Evolutionary conservation across 2,113 vertebrate genomes (phyloP), one percentile per base, ranked within the genome.

Genomic region (Scophthalmus maximus): DNA sequence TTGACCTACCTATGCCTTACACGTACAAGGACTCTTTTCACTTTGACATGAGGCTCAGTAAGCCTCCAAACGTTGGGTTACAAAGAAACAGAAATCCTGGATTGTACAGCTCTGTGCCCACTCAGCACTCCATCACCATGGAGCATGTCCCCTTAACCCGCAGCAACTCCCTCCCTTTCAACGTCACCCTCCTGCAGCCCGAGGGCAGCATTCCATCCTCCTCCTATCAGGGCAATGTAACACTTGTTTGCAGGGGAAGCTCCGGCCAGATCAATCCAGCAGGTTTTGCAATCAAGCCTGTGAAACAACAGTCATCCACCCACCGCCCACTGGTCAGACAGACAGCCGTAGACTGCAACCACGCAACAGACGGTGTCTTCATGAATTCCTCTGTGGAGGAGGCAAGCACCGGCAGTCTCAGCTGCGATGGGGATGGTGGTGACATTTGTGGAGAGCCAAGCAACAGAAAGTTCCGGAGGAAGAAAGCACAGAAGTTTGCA

Each of bases 1-100:
- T 99, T 1, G 97, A 99, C 83, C 94, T 98, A 57, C 97, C 97
- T 5, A 93, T 96, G 96, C 96, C 96, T 0, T 98, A 98, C 50
- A 98, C 95, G 0, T 98, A 96, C 83, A 97, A 98, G 78, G 96
- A 98, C 87, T 98, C 98, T 5, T 99, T 99, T 78, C 98, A 98
- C 85, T 98, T 99, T 68, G 97, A 98, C 75, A 96, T 99, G 83
- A 95, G 86, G 64, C 89, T 81, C 1, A 93, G 83, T 76, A 95
- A 92, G 70, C 88, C 93, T 65, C 90, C 79, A 0, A 79, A 76
- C n/a, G 51, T 74, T n/a, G 77, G 50, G 4, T 52, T 66, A 46
- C 20, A 94, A 25, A 75, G 71, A 92, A 84, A 92, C 89, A 87
- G 38, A 72, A 40, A 92, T 90, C 69, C 94, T 51, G 12, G n/a